A percentile compares a stretch with the other conserved stretches of the same genome.
phyloP scores from a whole-genome alignment of 2,888 invertebrate genomes.

The Prosapia bicincta region DNA sequence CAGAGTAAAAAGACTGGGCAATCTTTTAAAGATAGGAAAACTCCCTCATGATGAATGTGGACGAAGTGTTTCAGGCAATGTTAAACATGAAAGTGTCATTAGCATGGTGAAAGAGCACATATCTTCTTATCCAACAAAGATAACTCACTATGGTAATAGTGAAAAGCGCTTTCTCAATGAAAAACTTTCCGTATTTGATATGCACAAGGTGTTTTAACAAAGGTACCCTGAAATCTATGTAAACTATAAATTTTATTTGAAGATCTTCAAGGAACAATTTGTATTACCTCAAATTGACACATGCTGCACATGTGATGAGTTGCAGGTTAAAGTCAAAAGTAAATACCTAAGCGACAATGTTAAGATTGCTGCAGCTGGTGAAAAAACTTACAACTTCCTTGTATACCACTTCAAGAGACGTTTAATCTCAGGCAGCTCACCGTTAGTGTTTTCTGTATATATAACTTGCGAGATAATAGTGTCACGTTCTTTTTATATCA shows the following conservation, averaged over 20 bases:
- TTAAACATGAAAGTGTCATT: not conserved
- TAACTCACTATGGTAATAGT: not conserved
- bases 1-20: not conserved
- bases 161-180: conserved; percentile 4
- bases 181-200: not conserved
- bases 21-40: not conserved
- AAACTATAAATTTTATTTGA: conserved; percentile 7
- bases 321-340: too few species aligned
- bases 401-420: too few species aligned
- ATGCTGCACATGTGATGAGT: not conserved
- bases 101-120: not conserved
- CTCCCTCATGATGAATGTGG: not conserved
- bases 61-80: too few species aligned
- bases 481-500: too few species aligned
- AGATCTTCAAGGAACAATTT: conserved; percentile 2
- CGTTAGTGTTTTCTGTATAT: too few species aligned
- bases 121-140: conserved; percentile 2
- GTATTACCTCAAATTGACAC: not conserved
- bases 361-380: too few species aligned
- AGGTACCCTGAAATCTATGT: not conserved
- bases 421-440: too few species aligned
- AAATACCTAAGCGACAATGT: too few species aligned
- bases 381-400: too few species aligned
- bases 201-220: not conserved
- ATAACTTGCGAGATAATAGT: too few species aligned